Evolutionary conservation across 2,113 vertebrate genomes (phyloP).

Genomic region (Zosterops borbonicus): DNA sequence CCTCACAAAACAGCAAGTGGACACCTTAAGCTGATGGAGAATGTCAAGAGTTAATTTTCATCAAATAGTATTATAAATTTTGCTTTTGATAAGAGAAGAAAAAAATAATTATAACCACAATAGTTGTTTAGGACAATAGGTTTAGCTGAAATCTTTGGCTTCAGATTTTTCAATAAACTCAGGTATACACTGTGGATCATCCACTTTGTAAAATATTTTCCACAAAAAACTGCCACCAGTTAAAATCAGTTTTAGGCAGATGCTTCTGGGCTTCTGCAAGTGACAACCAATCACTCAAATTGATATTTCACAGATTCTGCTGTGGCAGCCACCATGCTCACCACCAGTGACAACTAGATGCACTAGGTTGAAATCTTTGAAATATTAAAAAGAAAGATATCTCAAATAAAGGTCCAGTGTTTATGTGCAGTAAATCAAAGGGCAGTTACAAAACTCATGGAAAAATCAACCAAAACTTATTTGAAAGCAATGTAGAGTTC

Average conservation of each 20-base stretch:
- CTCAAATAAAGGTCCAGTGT: not conserved
- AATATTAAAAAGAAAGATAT: not conserved
- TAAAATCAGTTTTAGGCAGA: not conserved
- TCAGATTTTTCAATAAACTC: not conserved
- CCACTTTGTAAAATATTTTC: not conserved
- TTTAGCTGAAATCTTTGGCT: not conserved
- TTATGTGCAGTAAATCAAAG: not conserved
- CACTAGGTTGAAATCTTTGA: not conserved
- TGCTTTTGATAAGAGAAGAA: not conserved
- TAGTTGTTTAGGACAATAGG: not conserved
- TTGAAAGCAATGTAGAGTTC: not conserved
- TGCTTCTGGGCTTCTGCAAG: not conserved
- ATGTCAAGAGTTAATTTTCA: not conserved
- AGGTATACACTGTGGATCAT: not conserved
- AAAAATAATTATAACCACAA: not conserved
- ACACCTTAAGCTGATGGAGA: not conserved
- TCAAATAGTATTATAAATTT: not conserved
- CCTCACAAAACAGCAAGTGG: not conserved
- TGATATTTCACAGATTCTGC: not conserved
- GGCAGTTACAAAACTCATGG: not conserved
- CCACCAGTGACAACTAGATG: not conserved
- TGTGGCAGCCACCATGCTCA: not conserved
- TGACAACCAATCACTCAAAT: not conserved
- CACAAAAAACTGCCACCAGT: not conserved
- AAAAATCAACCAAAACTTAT: not conserved